A percentile compares a stretch with the other conserved stretches of the same genome.
Evolutionary conservation across 1,140 invertebrate genomes (phyloP).

Genomic region (Daktulosphaira vitifoliae): DNA sequence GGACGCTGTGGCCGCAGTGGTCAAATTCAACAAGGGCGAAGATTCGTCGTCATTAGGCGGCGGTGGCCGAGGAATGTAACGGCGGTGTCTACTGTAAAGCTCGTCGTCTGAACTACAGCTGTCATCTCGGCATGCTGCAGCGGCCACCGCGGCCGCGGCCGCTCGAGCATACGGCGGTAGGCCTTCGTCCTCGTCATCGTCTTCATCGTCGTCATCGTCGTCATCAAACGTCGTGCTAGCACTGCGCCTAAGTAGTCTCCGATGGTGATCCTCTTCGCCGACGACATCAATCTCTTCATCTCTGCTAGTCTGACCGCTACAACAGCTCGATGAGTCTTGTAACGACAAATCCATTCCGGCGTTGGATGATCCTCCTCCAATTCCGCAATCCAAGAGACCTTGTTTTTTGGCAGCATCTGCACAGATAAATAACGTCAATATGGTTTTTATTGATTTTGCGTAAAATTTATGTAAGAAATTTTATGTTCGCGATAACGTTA

Average conservation of each 20-base stretch:
- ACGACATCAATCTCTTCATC: conserved; percentile 70
- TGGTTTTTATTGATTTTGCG: neutral
- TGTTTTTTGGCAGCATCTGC: conserved; percentile 42
- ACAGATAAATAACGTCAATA: neutral
- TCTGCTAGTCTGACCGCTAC: conserved; percentile 41
- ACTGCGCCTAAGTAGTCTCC: conserved; percentile 45
- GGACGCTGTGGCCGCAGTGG: conserved; percentile 43
- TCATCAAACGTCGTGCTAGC: conserved; percentile 25
- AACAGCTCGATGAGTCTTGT: conserved; percentile 38
- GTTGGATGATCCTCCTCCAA: conserved; percentile 50
- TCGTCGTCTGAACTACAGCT: conserved; percentile 45
- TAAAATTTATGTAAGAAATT: neutral
- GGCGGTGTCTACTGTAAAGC: conserved; percentile 45
- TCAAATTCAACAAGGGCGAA: conserved; percentile 44
- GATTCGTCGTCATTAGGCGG: conserved; percentile 38
- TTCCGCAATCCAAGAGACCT: conserved; percentile 53
- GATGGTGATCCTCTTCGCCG: conserved; percentile 52
- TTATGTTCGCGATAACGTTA: neutral
- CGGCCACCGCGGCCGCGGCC: conserved; percentile 47
- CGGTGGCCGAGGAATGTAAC: conserved; percentile 35
- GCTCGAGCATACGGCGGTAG: conserved; percentile 37
- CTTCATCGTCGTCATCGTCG: conserved; percentile 35
- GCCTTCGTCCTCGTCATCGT: conserved; percentile 35
- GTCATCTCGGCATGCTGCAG: conserved; percentile 49
- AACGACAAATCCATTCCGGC: conserved; percentile 34